Percentiles rank a stretch among this genome's conserved stretches.
Evolutionary conservation across 2,113 vertebrate genomes (phyloP).

Genomic region (Nettapus auritus): DNA sequence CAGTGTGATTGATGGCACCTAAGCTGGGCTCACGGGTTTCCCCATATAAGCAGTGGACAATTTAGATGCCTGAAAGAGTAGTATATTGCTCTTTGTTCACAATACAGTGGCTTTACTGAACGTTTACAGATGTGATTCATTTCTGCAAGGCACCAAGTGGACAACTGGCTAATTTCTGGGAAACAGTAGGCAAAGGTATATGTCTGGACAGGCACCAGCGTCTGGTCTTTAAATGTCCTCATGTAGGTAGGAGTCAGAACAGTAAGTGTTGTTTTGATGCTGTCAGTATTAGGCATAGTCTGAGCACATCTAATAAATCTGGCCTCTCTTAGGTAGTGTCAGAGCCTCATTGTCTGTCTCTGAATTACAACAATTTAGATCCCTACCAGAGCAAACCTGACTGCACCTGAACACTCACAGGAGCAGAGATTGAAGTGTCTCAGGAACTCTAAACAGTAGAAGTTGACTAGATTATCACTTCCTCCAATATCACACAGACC

Average conservation of each 20-base stretch:
- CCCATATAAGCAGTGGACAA: neutral
- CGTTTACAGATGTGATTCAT: slow-evolving; percentile 19
- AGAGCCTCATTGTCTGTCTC: slow-evolving; percentile 42
- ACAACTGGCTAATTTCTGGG: slow-evolving; percentile 35
- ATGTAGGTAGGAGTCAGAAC: slow-evolving; percentile 50
- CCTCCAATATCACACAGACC: neutral
- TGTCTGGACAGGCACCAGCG: slow-evolving; percentile 25
- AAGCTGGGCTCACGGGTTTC: neutral
- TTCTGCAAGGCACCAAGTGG: slow-evolving; percentile 43
- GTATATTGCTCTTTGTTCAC: neutral
- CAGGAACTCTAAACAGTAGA: neutral
- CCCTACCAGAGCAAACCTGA: neutral
- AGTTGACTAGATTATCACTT: neutral
- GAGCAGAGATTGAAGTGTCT: neutral
- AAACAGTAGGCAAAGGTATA: slow-evolving; percentile 27
- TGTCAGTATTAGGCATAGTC: slow-evolving; percentile 10
- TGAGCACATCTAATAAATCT: slow-evolving; percentile 41
- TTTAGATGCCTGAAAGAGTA: neutral
- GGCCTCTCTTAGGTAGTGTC: slow-evolving; percentile 3
- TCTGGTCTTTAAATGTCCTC: slow-evolving; percentile 29
- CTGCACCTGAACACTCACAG: neutral
- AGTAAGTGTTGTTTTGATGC: slow-evolving; percentile 48
- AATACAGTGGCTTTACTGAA: neutral
- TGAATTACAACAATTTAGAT: slow-evolving; percentile 20
- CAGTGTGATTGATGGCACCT: neutral